Evolutionary conservation across 30 jellyfish, hydroid and myxozoan species (phyloP).

Genomic region (Cassiopea xamachana): DNA sequence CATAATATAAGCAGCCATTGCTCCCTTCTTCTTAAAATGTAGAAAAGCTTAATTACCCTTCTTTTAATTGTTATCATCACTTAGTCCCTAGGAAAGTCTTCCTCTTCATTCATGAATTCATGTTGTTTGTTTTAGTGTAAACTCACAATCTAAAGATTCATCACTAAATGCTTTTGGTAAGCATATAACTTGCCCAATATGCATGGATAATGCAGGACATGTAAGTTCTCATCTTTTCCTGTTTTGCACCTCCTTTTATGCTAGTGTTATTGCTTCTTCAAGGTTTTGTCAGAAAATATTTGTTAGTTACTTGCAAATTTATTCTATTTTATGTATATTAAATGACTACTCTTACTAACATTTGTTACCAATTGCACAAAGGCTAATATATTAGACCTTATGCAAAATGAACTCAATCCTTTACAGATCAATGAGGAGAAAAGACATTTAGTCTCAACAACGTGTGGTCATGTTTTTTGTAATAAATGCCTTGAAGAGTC

Average conservation of each 20-base stretch:
- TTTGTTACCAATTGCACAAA: no score
- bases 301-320: no score
- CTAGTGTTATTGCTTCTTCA: no score
- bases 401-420: not conserved
- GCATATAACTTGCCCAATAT: conserved; percentile 40
- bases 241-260: not conserved
- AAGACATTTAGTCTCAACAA: conserved; percentile 81
- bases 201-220: conserved; percentile 49
- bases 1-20: no score
- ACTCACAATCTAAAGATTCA: conserved; percentile 3
- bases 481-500: conserved; percentile 72
- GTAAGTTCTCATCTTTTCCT: conserved; percentile 9
- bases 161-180: conserved; percentile 8
- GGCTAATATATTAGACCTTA: no score
- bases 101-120: not conserved
- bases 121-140: not conserved
- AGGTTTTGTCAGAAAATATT: no score
- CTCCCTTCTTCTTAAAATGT: no score
- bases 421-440: conserved; percentile 57
- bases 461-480: conserved; percentile 93
- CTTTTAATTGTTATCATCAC: no score
- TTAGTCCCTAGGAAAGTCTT: no score
- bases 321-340: no score
- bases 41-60: no score
- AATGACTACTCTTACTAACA: no score